phyloP scores from a whole-genome alignment of 2,797 vertebrate genomes.

The Chromobotia macracanthus region DNA sequence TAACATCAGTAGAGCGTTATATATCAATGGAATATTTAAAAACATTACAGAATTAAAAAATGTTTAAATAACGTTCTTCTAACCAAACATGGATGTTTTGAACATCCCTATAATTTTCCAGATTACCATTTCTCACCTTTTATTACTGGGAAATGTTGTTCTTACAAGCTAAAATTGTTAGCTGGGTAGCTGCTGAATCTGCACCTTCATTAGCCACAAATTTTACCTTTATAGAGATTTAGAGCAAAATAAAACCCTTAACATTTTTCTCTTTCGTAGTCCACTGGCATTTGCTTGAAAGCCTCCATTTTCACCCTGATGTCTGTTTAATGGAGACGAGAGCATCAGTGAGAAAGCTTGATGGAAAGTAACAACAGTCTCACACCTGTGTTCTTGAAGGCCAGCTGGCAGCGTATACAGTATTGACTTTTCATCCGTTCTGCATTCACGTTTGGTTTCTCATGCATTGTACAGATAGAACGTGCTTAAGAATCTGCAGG shows the following conservation, averaged over 20 bases:
- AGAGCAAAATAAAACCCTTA: neutral
- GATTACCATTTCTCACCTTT: too few species aligned
- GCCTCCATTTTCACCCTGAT: neutral
- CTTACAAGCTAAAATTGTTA: too few species aligned
- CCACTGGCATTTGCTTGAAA: neutral
- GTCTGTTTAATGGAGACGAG: constrained; percentile 20
- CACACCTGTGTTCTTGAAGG: constrained; percentile 22
- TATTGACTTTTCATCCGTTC: constrained; percentile 4
- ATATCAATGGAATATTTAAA: too few species aligned
- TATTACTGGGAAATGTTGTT: too few species aligned
- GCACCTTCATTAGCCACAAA: neutral
- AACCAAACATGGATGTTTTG: too few species aligned
- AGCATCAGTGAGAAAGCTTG: constrained; percentile 20
- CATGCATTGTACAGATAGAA: constrained; percentile 3
- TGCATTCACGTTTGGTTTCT: neutral
- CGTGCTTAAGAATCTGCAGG: constrained; percentile 1
- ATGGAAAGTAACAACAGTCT: constrained; percentile 6
- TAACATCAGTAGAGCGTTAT: too few species aligned
- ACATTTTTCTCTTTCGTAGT: constrained; percentile 7
- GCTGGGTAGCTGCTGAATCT: neutral
- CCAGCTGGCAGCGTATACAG: neutral
- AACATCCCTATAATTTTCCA: too few species aligned
- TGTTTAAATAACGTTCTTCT: too few species aligned
- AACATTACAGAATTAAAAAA: too few species aligned
- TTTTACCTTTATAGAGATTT: constrained; percentile 11